A percentile compares a stretch with the other conserved stretches of the same genome.
These are phyloP conservation scores for Stenchaetothrips biformis DNA, from an alignment of 2,888 invertebrate species.

Conservation along the genomic window DNA sequence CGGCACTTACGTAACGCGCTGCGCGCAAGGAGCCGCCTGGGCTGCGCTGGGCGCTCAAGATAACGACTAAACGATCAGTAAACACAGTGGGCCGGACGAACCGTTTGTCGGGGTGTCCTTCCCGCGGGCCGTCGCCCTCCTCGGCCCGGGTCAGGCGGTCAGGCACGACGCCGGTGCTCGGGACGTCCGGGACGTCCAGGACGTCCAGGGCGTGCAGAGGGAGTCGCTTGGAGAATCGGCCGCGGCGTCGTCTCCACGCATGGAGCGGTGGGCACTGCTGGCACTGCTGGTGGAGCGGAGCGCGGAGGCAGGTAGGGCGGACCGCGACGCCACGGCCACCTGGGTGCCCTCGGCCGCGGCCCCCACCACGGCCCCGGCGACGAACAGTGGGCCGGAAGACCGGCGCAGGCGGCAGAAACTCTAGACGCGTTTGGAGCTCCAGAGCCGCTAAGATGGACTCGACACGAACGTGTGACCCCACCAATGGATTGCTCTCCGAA, in stretches of 20 bases:
- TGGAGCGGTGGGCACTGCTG: not conserved
- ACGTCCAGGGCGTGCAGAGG: too few relatives aligned
- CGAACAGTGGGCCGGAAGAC: too few relatives aligned
- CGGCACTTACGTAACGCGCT: not conserved
- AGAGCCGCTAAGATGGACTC: too few relatives aligned
- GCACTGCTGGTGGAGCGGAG: not conserved
- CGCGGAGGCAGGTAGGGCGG: not conserved
- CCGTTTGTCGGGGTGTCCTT: not conserved
- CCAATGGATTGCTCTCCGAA: too few relatives aligned
- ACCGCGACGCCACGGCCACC: not conserved
- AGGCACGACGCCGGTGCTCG: too few relatives aligned
- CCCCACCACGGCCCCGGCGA: not conserved
- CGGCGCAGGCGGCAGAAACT: too few relatives aligned
- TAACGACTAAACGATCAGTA: not conserved
- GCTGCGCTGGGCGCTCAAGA: not conserved
- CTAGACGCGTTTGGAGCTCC: too few relatives aligned
- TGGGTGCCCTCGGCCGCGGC: not conserved
- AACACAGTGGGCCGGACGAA: not conserved
- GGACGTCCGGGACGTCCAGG: too few relatives aligned
- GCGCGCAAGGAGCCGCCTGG: not conserved
- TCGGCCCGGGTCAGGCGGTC: too few relatives aligned
- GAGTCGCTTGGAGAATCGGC: not conserved
- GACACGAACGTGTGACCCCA: too few relatives aligned
- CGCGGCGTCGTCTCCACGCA: not conserved
- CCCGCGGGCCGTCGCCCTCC: too few relatives aligned